Base-by-base conservation (phyloP, 2,797 vertebrate genomes). In the Natrix natrix region DNA sequence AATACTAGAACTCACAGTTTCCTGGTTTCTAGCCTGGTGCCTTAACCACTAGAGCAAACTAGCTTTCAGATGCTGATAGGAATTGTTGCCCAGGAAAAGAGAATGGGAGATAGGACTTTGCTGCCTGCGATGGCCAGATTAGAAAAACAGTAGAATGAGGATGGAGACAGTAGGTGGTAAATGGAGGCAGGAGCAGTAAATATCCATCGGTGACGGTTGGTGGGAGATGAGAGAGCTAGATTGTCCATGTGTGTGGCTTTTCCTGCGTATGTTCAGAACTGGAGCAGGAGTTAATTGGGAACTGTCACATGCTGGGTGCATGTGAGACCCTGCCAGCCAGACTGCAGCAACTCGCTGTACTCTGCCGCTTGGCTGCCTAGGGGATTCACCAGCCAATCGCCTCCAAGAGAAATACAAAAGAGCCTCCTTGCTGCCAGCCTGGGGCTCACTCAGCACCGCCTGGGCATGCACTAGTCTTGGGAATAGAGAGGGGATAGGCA, bases 241-340 rank as follows among this genome's bases (percentile, higher is more conserved):
- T 59, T 89, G 69, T 90, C 90, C 59, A 86, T 89, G 87, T 54
- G 63, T 91, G 87, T 52, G n/a, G 90, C 59, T 89, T 89, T 91
- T 88, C 24, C 87, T 57, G 87, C 63, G 87, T 86, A 87, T 37
- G 22, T 87, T 86, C 93, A 66, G 93, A 86, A 93, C 57, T 91
- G 90, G 59, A 93, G 69, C 93, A 55, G 87, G 90, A 93, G 93
- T 93, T 93, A 93, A 93, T 93, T 93, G 93, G 90, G 93, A 91
- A 74, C 87, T 86, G 93, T 93, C 93, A 93, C 93, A 93, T 93
- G 93, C 90, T 93, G 93, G 93, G 69, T 66, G 87, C 93, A 93
- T 93, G 93, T 93, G 93, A 93, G 87, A 74, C 90, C 90, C 87
- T 93, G 93, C 93, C 90, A 93, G 57, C 90, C 93, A 93, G 16